Evolutionary conservation across 2,797 vertebrate species (phyloP).

Genomic region (Squalus acanthias): DNA sequence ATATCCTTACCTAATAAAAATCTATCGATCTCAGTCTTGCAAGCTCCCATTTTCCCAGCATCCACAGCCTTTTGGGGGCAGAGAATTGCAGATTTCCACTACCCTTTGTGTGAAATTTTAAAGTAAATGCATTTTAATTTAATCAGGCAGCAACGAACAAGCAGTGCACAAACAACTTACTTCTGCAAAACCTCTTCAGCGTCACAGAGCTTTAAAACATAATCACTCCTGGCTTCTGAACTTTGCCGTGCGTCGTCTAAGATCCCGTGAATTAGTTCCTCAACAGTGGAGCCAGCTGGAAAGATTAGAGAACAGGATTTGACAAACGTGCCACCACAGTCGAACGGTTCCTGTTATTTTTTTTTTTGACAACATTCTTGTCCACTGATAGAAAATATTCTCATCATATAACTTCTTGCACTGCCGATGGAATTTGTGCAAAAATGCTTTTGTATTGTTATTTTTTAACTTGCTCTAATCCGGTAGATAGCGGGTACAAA

Average conservation of each 20-base stretch:
- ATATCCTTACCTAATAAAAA: neutral
- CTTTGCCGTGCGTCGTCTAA: constrained; percentile 46
- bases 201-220: constrained; percentile 50
- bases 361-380: neutral
- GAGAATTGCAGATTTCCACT: neutral
- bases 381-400: neutral
- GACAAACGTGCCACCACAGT: neutral
- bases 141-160: constrained; percentile 44
- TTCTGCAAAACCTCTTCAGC: constrained; percentile 55
- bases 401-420: neutral
- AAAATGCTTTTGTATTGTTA: neutral
- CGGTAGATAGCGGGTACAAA: neutral
- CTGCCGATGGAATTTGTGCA: neutral
- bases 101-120: constrained; percentile 41
- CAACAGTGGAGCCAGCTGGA: constrained; percentile 56
- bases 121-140: constrained; percentile 44
- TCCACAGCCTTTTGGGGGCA: constrained; percentile 43
- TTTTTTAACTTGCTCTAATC: neutral
- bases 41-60: constrained; percentile 3
- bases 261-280: constrained; percentile 54
- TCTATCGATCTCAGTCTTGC: neutral
- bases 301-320: constrained; percentile 41
- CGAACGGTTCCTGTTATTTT: neutral
- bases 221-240: constrained; percentile 41
- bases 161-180: constrained; percentile 43